A percentile compares a stretch with the other conserved stretches of the same genome.
These are phyloP conservation scores for Epinephelus lanceolatus DNA, from an alignment of 2,113 vertebrate genomes.

Conservation along the genomic window DNA sequence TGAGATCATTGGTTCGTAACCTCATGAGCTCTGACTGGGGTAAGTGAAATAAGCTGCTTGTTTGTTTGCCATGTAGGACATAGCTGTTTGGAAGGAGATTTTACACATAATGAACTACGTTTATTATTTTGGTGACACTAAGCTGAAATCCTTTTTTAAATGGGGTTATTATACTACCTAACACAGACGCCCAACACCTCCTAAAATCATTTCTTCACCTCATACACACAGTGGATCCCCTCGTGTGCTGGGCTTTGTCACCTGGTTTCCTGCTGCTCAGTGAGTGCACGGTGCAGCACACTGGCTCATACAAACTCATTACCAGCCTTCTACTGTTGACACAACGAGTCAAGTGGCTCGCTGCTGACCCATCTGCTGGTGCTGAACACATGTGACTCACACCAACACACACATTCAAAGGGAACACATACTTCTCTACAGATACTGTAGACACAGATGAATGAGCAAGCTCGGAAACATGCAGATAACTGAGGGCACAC, in stretches of 20 bases:
- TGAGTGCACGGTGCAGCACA: background rate
- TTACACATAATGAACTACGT: background rate
- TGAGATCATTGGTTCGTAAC: too few relatives aligned
- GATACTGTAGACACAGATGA: conserved; percentile 19
- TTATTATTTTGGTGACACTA: conserved; percentile 3
- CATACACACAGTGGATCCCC: background rate
- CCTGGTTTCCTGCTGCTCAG: conserved; percentile 22
- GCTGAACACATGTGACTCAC: conserved; percentile 3
- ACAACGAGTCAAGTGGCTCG: conserved; percentile 52
- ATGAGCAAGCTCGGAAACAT: conserved; percentile 12
- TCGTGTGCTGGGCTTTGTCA: background rate
- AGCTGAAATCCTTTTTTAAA: conserved; percentile 8
- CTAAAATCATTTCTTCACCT: conserved; percentile 2
- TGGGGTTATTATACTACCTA: background rate
- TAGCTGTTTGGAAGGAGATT: background rate
- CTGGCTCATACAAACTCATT: conserved; percentile 53
- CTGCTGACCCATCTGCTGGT: conserved; percentile 63
- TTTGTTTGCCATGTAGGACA: background rate
- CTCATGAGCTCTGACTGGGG: too few relatives aligned
- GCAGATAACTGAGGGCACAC: conserved; percentile 15
- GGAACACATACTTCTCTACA: background rate
- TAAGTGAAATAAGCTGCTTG: too few relatives aligned
- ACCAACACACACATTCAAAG: background rate
- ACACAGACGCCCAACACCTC: background rate
- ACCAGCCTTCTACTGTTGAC: conserved; percentile 47